Conservation (phyloP, 2,113 vertebrate genomes). For the Psittacus erithacus region DNA sequence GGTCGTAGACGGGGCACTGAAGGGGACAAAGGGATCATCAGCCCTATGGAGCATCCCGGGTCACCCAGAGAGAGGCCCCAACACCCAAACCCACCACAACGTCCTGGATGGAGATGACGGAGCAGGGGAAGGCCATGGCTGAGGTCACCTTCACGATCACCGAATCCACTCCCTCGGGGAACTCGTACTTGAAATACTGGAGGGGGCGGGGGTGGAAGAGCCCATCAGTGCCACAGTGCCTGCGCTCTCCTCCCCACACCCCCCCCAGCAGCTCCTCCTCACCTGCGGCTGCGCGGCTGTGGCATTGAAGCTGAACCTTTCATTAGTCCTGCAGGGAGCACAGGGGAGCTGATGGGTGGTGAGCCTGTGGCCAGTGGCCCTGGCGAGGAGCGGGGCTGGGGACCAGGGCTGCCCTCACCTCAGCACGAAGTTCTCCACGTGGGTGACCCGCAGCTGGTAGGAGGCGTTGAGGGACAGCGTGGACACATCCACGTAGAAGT, state of each 20-base stretch:
- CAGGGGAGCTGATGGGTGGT: rapidly evolving
- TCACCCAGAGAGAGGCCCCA: rapidly evolving
- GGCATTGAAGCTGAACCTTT: constrained; percentile 90
- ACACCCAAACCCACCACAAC: constrained; percentile 82
- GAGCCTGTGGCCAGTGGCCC: neutral
- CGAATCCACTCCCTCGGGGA: no score
- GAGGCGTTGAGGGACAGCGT: constrained; percentile 85
- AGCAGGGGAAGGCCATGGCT: constrained; percentile 87
- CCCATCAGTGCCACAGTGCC: rapidly evolving
- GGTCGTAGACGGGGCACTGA: constrained; percentile 93
- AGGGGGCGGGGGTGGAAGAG: neutral
- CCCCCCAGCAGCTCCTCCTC: neutral
- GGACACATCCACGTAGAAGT: constrained; percentile 94
- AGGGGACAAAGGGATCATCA: neutral
- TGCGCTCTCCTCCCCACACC: rapidly evolving
- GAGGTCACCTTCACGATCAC: no score
- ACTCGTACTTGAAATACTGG: no score
- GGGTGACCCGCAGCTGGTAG: constrained; percentile 89
- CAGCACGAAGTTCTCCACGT: constrained; percentile 90
- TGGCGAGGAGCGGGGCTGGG: rapidly evolving
- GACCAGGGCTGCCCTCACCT: constrained; percentile 67
- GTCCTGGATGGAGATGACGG: constrained; percentile 96
- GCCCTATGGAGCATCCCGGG: rapidly evolving
- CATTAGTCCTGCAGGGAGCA: constrained; percentile 80
- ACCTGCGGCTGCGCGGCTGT: constrained; percentile 97